Base-by-base conservation (phyloP, 2,888 invertebrate genomes). In the Notodonta dromedarius region DNA sequence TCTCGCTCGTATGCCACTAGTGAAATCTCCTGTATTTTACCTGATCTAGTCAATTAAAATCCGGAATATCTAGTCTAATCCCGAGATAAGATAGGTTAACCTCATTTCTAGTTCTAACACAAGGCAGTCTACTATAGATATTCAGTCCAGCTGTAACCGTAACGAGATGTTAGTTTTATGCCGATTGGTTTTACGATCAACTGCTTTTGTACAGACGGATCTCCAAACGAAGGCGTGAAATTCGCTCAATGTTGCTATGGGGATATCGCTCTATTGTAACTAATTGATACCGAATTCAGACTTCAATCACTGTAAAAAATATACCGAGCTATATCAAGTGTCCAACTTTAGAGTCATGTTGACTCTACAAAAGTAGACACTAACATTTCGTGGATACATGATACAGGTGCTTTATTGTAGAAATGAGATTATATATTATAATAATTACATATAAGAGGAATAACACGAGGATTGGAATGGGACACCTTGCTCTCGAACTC, bases 181-280 rank as follows among this genome's bases (percentile, higher is more conserved):
- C 12, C 52, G 32, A 52, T 52, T 16, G 9, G 12, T 52, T 32
- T 52, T 5, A 52, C 52, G 52, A 32, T 52, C 32, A 13, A 16
- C 2, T 52, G 12, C 52, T 32, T 52, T 52, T 52, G 52, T 52
- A 12, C 52, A 11, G 9, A 51, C 5, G 5, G 24, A 24, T 11
- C 13, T 52, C 52, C 32, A 52, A 52, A 13, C 32, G 52, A 32
- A 13, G 52, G 52, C 52, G 52, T 24, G 32, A 32, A 52, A 32
- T 52, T 52, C 2, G 50, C 50, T 50, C 8, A 16, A 8, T 50
- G 16, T 50, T 50, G 16, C 50, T 50, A 50, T 16, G 50, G 50
- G 16, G 50, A 50, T 46, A 50, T 50, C 12, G 9, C 11, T 50
- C 16, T 4, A 50, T 4, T 14, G 50, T 14, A 50, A 16, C 50